These are phyloP conservation scores for Stenoptilia bipunctidactyla DNA, from an alignment of 2,888 invertebrate genomes.

Conservation along the genomic window DNA sequence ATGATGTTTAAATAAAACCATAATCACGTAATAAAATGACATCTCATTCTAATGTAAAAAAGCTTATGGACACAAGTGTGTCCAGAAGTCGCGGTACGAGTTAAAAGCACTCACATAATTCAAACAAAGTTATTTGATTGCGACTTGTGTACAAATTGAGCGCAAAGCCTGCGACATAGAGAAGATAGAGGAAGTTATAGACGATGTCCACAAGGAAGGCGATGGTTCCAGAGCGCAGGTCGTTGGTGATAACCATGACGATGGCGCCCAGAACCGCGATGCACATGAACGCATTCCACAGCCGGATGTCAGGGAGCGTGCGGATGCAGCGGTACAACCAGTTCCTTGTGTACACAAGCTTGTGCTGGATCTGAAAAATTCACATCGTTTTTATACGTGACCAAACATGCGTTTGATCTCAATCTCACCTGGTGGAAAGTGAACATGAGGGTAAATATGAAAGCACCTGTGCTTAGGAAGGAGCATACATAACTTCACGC, in stretches of 20 bases:
- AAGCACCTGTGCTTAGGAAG: no score
- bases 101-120: not conserved
- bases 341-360: not conserved
- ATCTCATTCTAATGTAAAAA: no score
- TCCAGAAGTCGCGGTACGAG: no score
- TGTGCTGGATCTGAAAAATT: not conserved
- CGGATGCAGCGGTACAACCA: conserved; percentile 2
- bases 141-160: conserved; percentile 15
- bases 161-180: conserved; percentile 27
- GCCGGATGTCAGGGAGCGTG: conserved; percentile 23
- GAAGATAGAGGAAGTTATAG: conserved; percentile 31
- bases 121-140: not conserved
- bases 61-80: no score
- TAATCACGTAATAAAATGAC: no score
- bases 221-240: conserved; percentile 5
- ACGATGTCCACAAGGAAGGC: conserved; percentile 19
- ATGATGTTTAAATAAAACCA: no score
- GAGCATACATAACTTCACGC: no score
- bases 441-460: no score
- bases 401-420: no score
- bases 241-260: conserved; percentile 2
- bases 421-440: no score
- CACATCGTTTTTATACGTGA: no score
- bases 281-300: not conserved
- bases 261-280: conserved; percentile 18